Evolutionary conservation across 2,113 vertebrate genomes (phyloP).

Genomic region (Halcyon senegalensis): DNA sequence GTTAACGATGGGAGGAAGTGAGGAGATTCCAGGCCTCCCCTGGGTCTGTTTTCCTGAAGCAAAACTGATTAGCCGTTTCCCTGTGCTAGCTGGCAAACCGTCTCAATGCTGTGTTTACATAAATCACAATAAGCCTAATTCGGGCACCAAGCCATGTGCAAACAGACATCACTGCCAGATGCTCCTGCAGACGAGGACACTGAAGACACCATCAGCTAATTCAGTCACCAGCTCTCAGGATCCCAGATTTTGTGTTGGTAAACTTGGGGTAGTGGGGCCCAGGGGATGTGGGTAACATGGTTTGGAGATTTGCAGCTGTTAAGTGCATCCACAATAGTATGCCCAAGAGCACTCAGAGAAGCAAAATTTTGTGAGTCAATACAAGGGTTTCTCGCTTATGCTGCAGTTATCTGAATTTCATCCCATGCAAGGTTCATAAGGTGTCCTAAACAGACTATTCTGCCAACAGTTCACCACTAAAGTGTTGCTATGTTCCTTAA

Average conservation of each 20-base stretch:
- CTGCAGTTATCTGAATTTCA: background rate
- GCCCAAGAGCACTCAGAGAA: background rate
- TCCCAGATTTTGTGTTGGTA: background rate
- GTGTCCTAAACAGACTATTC: background rate
- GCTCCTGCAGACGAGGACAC: background rate
- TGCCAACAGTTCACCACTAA: background rate
- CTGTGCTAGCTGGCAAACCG: background rate
- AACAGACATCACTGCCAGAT: background rate
- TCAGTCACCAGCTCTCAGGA: background rate
- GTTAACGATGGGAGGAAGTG: background rate
- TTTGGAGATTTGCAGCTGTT: background rate
- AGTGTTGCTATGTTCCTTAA: background rate
- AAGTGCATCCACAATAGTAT: background rate
- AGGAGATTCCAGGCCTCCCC: background rate
- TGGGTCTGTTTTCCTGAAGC: slow-evolving; percentile 6
- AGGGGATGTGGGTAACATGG: background rate
- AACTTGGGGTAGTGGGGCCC: background rate
- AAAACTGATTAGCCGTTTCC: background rate
- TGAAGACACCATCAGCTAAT: background rate
- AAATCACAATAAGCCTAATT: slow-evolving; percentile 38
- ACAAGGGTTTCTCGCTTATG: background rate
- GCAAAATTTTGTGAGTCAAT: background rate
- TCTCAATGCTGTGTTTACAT: background rate
- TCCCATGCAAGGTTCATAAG: background rate
- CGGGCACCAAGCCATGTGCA: background rate